phyloP scores from a whole-genome alignment of 2,797 vertebrate species.

The Acomys russatus region DNA sequence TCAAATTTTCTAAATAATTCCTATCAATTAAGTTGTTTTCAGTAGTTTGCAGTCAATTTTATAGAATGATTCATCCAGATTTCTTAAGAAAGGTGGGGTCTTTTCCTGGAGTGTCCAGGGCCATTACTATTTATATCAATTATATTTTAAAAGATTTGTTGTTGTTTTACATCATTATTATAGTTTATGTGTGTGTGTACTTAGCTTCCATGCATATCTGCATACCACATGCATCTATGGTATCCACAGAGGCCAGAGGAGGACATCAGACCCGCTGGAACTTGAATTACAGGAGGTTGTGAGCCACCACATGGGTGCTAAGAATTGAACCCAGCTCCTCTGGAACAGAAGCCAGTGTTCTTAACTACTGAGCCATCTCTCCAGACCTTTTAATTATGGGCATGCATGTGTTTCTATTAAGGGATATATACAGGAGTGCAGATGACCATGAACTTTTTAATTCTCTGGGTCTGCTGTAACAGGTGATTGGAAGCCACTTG shows the following conservation, averaged over 20 bases:
- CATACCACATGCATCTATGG: background rate
- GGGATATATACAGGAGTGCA: background rate
- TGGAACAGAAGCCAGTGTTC: background rate
- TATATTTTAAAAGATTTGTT: background rate
- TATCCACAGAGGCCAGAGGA: background rate
- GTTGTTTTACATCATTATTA: background rate
- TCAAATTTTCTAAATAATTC: slow-evolving; percentile 1
- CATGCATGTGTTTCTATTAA: background rate
- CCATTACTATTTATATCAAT: background rate
- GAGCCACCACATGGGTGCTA: background rate
- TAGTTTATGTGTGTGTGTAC: background rate
- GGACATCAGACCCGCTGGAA: background rate
- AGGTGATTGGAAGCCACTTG: background rate
- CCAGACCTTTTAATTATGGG: background rate
- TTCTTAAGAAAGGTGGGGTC: background rate
- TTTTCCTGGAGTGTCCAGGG: background rate
- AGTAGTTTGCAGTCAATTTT: background rate
- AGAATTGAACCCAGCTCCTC: background rate
- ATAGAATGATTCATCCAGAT: background rate
- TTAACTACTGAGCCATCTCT: background rate
- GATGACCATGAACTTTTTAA: background rate
- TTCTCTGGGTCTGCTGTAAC: background rate
- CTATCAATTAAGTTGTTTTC: background rate
- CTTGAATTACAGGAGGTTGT: background rate
- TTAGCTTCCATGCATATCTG: background rate